Base-by-base conservation (phyloP, 2,113 vertebrate species). In the Grammomys surdaster region DNA sequence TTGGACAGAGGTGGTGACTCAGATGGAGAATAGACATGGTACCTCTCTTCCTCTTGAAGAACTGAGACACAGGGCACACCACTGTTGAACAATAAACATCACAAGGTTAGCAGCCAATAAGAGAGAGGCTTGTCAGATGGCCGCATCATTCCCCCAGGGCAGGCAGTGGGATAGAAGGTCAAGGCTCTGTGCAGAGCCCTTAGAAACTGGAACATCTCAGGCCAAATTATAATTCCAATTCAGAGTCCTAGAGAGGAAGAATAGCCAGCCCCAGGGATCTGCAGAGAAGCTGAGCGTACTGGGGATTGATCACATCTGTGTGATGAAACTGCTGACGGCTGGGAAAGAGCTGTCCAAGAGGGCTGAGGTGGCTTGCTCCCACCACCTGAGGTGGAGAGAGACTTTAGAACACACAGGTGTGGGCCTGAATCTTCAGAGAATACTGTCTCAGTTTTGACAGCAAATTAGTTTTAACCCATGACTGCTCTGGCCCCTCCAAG, bases 301-400 rank as follows among this genome's bases (percentile, higher is more conserved):
- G 22, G 11, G 63, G 3, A 40, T 11, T 10, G 65, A 20, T 33
- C 33, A 7, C 3, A 0, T 5, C 8, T 20, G 7, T 56, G 40
- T 72, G 16, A 81, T 26, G 33, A 84, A 77, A 20, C 14, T 33
- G 14, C 28, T 31, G 56, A 5, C 12, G 65, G 24, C 65, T 40
- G 43, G 31, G 43, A 69, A 67, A 7, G 63, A 58, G 0, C 58
- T 17, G 31, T n/a, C 78, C 5, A 0, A 7, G n/a, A 51, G 54
- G 40, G 5, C 40, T 22, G 40, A 11, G 88, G 26, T 75, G 54
- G 10, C 54, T 76, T 63, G 0, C 40, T 93, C 19, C 40, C 67
- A 43, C 10, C 43, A 51, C 31, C 82, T 16, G 22, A 77, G 19
- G 31, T 6, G 17, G 69, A 60, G 48, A 75, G 51, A 51, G 91